Base-by-base conservation (phyloP, 2,888 invertebrate species). In the Lasioglossum marginatum region DNA sequence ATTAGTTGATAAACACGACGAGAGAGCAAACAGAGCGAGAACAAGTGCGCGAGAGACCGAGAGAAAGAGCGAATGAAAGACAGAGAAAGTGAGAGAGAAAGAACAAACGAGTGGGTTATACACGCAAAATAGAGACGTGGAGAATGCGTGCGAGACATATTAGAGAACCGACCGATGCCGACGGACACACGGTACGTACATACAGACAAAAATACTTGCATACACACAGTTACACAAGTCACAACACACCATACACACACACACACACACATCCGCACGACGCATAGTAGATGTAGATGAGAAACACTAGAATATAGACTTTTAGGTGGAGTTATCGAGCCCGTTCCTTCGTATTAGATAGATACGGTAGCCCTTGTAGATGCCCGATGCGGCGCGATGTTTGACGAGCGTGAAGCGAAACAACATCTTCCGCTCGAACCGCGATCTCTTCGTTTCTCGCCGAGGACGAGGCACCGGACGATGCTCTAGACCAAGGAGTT, bases 321-420 rank as follows among this genome's bases (percentile, higher is more conserved):
- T 90, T 82, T 92, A 93, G 92, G 57, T 89, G 87, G 82, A 86
- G 88, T 92, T 90, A 88, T 93, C 88, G 88, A 92, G 87, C 86
- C 90, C 90, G 92, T 92, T 93, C 91, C 91, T 92, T 92, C 91
- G 91, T 90, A 82, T 90, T 86, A 83, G 84, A 84, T 71, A 79
- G 66, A 66, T 66, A 66, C 34, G 66, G 71, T 90, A 90, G 87
- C 74, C n/a, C 71, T 48, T 70, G 79, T 74, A 85, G 68, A 81
- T 77, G 87, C 79, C 72, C 77, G 83, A 77, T 68, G 74, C 75
- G 79, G 79, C 79, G 76, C 37, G 37, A 68, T 34, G 63, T 72
- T n/a, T 70, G 82, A 66, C 81, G 89, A 80, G 77, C 68, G 78
- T 81, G 16, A 45, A 70, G 10, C 31, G 27, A 37, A 23, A 72